Evolutionary conservation across 2,888 invertebrate species (phyloP).

Genomic region (Thecocarcelia acutangulata): DNA sequence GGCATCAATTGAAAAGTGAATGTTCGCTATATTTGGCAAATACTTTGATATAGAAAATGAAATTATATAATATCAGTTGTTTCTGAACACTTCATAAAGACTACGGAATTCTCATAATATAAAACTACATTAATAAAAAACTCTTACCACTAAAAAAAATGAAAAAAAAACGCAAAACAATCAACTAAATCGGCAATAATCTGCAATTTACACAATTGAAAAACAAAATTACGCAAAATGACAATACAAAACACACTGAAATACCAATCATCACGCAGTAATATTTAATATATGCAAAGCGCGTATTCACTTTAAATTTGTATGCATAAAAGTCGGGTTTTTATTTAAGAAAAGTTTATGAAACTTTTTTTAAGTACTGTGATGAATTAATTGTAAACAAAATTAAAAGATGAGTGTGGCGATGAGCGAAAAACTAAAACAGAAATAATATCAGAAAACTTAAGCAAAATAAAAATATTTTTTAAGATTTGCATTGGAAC

Average conservation of each 20-base stretch:
- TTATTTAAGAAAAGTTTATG: slow-evolving; percentile 38
- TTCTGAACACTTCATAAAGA: too few relatives aligned
- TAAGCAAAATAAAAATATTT: not conserved
- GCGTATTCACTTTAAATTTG: slow-evolving; percentile 60
- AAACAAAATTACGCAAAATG: slow-evolving; percentile 45
- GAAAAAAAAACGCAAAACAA: slow-evolving; percentile 13
- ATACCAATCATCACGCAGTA: not conserved
- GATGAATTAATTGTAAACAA: slow-evolving; percentile 36
- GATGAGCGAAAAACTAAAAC: not conserved
- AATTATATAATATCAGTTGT: too few relatives aligned
- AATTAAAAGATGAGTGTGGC: slow-evolving; percentile 44
- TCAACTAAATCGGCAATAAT: slow-evolving; percentile 31
- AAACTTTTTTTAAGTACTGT: slow-evolving; percentile 42
- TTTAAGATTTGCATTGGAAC: slow-evolving; percentile 49
- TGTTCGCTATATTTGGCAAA: too few relatives aligned
- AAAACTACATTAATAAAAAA: too few relatives aligned
- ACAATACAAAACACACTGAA: slow-evolving; percentile 20
- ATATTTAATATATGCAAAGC: slow-evolving; percentile 58
- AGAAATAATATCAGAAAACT: slow-evolving; percentile 13
- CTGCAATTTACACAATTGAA: slow-evolving; percentile 33
- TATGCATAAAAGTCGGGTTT: slow-evolving; percentile 56
- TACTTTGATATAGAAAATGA: too few relatives aligned
- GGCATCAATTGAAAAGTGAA: too few relatives aligned
- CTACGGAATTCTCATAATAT: too few relatives aligned
- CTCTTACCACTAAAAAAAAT: too few relatives aligned